Evolutionary conservation across 2,113 vertebrate species (phyloP).

Genomic region (Nettapus auritus): DNA sequence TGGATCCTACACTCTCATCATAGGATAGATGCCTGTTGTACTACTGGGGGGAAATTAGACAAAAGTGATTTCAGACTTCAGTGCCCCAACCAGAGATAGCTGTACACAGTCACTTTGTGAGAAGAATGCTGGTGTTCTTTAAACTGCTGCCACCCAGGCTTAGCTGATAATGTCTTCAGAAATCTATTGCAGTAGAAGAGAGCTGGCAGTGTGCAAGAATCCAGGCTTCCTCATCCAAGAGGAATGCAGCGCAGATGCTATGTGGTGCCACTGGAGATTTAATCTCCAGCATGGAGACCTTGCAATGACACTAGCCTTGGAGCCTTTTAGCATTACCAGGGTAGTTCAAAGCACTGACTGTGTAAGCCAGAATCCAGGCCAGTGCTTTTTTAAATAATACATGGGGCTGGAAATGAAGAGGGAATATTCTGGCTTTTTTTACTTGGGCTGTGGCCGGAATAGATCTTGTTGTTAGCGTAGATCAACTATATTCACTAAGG

Average conservation of each 20-base stretch:
- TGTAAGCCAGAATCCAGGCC: background rate
- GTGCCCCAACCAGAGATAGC: background rate
- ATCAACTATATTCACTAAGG: background rate
- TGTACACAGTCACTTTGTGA: background rate
- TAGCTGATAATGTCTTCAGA: background rate
- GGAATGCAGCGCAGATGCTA: background rate
- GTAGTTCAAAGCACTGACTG: background rate
- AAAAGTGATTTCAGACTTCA: background rate
- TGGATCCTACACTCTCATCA: background rate
- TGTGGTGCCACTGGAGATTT: background rate
- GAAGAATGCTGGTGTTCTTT: background rate
- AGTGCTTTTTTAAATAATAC: background rate
- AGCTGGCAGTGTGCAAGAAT: background rate
- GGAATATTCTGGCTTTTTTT: background rate
- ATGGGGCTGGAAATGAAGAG: background rate
- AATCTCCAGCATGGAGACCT: background rate
- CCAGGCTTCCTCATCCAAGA: background rate
- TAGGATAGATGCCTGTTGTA: background rate
- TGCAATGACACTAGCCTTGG: background rate
- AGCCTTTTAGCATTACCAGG: background rate
- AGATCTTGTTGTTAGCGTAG: background rate
- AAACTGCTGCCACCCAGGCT: background rate
- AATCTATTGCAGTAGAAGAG: background rate
- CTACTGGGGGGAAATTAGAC: background rate
- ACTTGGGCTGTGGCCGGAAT: background rate